Conservation (phyloP, 2,113 vertebrate species). For the Centropus unirufus region DNA sequence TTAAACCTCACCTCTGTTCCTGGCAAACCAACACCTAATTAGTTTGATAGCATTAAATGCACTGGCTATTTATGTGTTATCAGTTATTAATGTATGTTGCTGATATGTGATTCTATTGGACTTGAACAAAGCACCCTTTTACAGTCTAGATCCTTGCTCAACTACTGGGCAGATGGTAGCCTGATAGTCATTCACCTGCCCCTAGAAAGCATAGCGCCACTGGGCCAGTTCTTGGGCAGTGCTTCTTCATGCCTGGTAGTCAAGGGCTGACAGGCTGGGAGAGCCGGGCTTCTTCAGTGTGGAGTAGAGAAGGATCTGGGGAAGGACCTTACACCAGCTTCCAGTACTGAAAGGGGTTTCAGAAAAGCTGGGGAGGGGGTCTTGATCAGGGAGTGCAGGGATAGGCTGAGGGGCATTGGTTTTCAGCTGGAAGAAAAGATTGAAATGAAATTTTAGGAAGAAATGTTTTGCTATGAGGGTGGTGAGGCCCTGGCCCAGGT, state of each 20-base stretch:
- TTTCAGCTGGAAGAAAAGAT: no score
- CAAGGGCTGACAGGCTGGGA: neutral
- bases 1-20: constrained; percentile 53
- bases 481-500: no score
- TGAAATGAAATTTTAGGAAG: no score
- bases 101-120: neutral
- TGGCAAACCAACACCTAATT: constrained; percentile 57
- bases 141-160: neutral
- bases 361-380: no score
- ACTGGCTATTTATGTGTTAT: constrained; percentile 55
- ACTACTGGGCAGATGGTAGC: neutral
- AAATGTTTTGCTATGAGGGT: no score
- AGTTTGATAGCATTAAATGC: constrained; percentile 28
- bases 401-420: no score
- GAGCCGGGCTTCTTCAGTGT: no score
- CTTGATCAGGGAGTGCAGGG: no score
- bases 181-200: neutral
- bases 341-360: no score
- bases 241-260: neutral
- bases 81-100: constrained; percentile 40
- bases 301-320: no score
- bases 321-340: no score
- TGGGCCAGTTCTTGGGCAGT: neutral
- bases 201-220: neutral
- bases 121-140: constrained; percentile 34